Evolutionary conservation across 2,888 invertebrate genomes (phyloP), one percentile per base, ranked within the genome.

Genomic region (Clitarchus hookeri): DNA sequence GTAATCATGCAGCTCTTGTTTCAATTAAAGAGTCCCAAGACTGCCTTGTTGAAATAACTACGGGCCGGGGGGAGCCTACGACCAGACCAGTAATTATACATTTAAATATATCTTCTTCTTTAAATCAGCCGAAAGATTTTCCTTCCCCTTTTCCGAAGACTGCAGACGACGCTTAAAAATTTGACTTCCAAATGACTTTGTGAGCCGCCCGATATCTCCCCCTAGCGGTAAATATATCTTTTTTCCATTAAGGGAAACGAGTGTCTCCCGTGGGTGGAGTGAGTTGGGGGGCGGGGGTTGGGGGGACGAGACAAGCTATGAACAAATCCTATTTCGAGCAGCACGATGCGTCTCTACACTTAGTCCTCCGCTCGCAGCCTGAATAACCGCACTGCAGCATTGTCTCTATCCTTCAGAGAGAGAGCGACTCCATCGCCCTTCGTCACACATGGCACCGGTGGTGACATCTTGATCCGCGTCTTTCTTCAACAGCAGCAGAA

Each of bases 171-270:
- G 82, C 82, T 82, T 82, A 82, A 27, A 82, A 82, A 82, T 82
- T 82, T 82, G 82, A 82, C 82, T 82, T 36, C 82, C 82, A 82
- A 82, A 82, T 82, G 27, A 82, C 82, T 65, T 65, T 65, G 65
- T 23, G 6, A 65, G 65, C 65, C 16, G n/a, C 65, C 65, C 65
- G 65, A 65, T 65, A 65, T 65, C 65, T 65, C n/a, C 65, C 65
- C 65, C 65, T 65, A 65, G 23, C 16, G 65, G 65, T 65, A 65
- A 65, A 65, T n/a, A 65, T 65, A 65, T 65, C 19, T 65, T 65
- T 65, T 65, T 65, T 65, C 65, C 65, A 65, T 65, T 65, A 65
- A n/a, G 65, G 65, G 65, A 19, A 23, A 65, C 19, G 65, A 65
- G 65, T 65, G 65, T 65, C 65, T 6, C 65, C 19, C 53, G 19